phyloP scores from a whole-genome alignment of 2,888 invertebrate species.

The Trissolcus brochymenae region DNA sequence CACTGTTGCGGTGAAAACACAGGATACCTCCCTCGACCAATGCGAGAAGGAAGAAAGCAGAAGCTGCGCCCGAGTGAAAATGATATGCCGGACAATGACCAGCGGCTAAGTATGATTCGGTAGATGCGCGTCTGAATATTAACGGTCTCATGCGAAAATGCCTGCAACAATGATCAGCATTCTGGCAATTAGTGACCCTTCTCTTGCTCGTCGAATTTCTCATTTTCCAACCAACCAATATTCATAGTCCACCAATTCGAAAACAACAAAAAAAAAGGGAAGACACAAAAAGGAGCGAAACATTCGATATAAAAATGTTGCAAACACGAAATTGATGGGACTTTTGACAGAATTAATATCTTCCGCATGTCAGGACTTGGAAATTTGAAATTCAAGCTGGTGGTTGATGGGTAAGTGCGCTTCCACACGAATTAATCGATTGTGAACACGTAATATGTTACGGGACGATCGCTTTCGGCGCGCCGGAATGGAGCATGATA shows the following conservation, averaged over 20 bases:
- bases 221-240: conserved; percentile 9
- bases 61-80: conserved; percentile 69
- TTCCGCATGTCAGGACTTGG: too few relatives aligned
- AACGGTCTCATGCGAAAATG: conserved; percentile 43
- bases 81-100: conserved; percentile 74
- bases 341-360: too few relatives aligned
- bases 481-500: conserved; percentile 64
- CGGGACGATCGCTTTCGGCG: conserved; percentile 46
- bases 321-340: too few relatives aligned
- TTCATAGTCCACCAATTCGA: too few relatives aligned
- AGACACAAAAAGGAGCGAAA: too few relatives aligned
- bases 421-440: conserved; percentile 37
- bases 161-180: conserved; percentile 39
- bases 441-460: conserved; percentile 52
- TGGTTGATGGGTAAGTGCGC: too few relatives aligned
- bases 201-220: conserved; percentile 23
- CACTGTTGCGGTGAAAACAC: conserved; percentile 50
- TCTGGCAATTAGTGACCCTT: conserved; percentile 49
- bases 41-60: conserved; percentile 59
- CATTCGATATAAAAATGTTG: too few relatives aligned
- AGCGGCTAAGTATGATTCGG: conserved; percentile 66
- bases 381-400: too few relatives aligned
- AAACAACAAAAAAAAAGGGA: too few relatives aligned
- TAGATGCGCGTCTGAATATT: conserved; percentile 58
- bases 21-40: conserved; percentile 37